These are phyloP conservation scores for Zootermopsis nevadensis DNA, from an alignment of 2,888 invertebrate genomes.

Conservation along the genomic window DNA sequence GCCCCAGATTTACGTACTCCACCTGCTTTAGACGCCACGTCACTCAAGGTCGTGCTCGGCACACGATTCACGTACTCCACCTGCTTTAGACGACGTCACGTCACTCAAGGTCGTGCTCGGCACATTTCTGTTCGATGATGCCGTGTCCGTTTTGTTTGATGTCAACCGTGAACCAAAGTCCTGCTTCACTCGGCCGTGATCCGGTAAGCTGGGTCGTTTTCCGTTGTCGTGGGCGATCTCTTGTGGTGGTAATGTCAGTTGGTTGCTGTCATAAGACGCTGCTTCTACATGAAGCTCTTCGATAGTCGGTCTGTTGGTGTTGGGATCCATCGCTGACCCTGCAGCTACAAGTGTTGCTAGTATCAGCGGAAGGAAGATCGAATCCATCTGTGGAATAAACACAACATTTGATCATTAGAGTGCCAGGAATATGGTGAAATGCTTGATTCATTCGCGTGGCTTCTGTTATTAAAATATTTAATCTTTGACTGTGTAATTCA, in stretches of 20 bases:
- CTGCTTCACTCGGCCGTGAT: not conserved
- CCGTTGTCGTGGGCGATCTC: not conserved
- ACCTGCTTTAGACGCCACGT: not conserved
- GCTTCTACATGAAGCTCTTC: constrained; percentile 1
- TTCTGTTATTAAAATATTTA: no score
- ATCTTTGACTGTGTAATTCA: no score
- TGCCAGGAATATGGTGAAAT: no score
- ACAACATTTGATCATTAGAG: not conserved
- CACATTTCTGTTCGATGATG: no score
- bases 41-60: not conserved
- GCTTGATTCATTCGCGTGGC: no score
- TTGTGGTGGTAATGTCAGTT: constrained; percentile 30
- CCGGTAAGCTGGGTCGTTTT: not conserved
- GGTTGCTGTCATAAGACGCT: constrained; percentile 3
- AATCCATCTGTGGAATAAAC: constrained; percentile 38
- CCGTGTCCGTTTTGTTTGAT: not conserved
- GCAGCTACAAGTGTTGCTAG: constrained; percentile 34
- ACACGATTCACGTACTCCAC: not conserved
- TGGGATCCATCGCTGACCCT: not conserved
- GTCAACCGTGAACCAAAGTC: not conserved
- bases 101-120: not conserved
- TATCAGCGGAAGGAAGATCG: constrained; percentile 12
- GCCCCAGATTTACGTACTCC: not conserved
- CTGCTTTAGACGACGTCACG: not conserved
- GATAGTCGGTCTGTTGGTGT: not conserved